phyloP scores from a whole-genome alignment of 2,113 vertebrate genomes.

The Pimephales promelas region DNA sequence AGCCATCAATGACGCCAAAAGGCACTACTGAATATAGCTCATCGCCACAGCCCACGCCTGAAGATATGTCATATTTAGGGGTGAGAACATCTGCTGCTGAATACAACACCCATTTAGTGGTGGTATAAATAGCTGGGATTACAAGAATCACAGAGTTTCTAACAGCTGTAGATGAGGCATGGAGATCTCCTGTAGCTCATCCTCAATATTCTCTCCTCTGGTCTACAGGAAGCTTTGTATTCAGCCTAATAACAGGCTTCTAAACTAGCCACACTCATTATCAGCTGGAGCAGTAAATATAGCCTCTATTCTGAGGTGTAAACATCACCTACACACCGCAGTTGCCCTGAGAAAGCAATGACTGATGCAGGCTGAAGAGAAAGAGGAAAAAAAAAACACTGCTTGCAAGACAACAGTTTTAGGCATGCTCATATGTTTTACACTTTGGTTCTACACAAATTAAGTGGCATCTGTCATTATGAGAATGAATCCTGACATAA shows the following conservation, averaged over 20 bases:
- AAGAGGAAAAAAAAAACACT: background rate
- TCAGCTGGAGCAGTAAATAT: slow-evolving; percentile 70
- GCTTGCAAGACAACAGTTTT: background rate
- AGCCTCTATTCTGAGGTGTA: slow-evolving; percentile 72
- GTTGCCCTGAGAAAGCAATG: background rate
- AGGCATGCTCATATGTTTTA: background rate
- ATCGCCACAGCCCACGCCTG: background rate
- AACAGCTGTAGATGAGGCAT: slow-evolving; percentile 43
- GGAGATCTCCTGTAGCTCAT: background rate
- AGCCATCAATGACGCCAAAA: slow-evolving; percentile 15
- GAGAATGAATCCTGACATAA: background rate
- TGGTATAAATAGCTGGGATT: slow-evolving; percentile 35
- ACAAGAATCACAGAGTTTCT: slow-evolving; percentile 15
- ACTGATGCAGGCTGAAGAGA: background rate
- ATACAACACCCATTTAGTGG: slow-evolving; percentile 31
- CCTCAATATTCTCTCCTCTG: slow-evolving; percentile 8
- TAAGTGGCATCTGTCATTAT: background rate
- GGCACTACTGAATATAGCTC: slow-evolving; percentile 6
- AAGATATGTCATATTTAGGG: slow-evolving; percentile 31
- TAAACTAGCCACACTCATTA: slow-evolving; percentile 73
- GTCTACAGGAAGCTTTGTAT: slow-evolving; percentile 51
- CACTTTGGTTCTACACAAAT: background rate
- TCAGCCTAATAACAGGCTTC: slow-evolving; percentile 74
- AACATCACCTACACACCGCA: slow-evolving; percentile 59
- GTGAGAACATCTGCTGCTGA: slow-evolving; percentile 45